These are phyloP conservation scores for Odontamblyopus lacepedii DNA, from an alignment of 2,797 vertebrate genomes.

Conservation along the genomic window DNA sequence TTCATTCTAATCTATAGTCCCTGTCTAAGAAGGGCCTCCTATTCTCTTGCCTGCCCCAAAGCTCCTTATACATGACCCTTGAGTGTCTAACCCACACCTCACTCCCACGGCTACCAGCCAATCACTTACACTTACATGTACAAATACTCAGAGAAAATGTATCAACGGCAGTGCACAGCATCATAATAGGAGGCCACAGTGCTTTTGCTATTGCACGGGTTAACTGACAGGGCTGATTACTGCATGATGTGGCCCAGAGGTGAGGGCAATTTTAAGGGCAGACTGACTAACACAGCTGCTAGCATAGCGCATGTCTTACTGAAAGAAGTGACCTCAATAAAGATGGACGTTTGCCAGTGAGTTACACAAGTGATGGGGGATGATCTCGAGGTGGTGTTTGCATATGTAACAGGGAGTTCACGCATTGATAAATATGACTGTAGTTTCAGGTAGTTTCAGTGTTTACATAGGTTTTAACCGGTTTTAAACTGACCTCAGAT, in stretches of 20 bases:
- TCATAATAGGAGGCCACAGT: slow-evolving; percentile 37
- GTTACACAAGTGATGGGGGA: slow-evolving; percentile 73
- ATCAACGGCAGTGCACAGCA: slow-evolving; percentile 7
- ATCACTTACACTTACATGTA: slow-evolving; percentile 51
- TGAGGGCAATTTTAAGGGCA: slow-evolving; percentile 64
- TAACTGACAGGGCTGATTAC: slow-evolving; percentile 55
- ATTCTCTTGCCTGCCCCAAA: slow-evolving; percentile 70
- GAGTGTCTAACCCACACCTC: slow-evolving; percentile 55
- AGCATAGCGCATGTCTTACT: slow-evolving; percentile 65
- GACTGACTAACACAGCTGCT: slow-evolving; percentile 76
- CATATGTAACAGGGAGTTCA: background rate
- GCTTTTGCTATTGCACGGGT: slow-evolving; percentile 24
- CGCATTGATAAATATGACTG: background rate
- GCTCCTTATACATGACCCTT: slow-evolving; percentile 71
- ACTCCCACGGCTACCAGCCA: slow-evolving; percentile 67
- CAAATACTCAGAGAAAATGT: slow-evolving; percentile 21
- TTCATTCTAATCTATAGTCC: slow-evolving; percentile 75
- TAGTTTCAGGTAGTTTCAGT: background rate
- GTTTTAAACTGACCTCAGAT: background rate
- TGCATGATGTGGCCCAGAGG: slow-evolving; percentile 54
- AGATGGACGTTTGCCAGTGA: slow-evolving; percentile 72
- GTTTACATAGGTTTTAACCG: background rate
- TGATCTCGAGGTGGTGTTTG: slow-evolving; percentile 59
- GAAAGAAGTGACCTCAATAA: slow-evolving; percentile 78
- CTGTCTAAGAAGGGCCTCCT: slow-evolving; percentile 78